Evolutionary conservation across 1,140 invertebrate genomes (phyloP).

Genomic region (Macrobrachium nipponense): DNA sequence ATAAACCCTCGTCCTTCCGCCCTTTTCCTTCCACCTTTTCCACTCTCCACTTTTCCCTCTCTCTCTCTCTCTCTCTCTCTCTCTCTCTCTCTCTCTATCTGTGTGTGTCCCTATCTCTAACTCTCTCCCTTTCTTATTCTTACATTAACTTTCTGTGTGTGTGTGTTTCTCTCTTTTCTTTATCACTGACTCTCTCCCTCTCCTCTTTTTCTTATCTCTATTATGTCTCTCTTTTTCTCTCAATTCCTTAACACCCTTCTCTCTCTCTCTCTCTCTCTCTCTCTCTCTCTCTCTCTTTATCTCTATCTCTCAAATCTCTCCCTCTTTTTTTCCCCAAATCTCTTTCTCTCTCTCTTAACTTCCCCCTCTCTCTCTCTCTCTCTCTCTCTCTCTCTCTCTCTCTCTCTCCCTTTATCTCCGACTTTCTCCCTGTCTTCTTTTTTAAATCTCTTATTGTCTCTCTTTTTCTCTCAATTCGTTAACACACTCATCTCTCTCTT

Average conservation of each 20-base stretch:
- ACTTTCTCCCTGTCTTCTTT: background rate
- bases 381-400: constrained; percentile 38
- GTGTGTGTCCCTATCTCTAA: background rate
- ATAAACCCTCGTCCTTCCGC: background rate
- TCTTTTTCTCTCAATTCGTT: constrained; percentile 19
- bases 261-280: constrained; percentile 32
- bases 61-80: background rate
- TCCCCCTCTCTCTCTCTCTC: constrained; percentile 19
- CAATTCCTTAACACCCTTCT: background rate
- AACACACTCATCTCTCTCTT: constrained; percentile 25
- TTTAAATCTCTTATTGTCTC: constrained; percentile 33
- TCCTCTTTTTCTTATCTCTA: constrained; percentile 1
- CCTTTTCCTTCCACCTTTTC: background rate
- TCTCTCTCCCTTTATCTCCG: constrained; percentile 16
- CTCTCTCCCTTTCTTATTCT: background rate
- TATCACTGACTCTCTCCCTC: constrained; percentile 1
- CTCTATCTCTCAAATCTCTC: constrained; percentile 26
- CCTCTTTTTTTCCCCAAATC: background rate
- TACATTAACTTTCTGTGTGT: background rate
- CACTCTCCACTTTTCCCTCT: background rate
- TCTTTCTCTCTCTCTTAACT: constrained; percentile 36
- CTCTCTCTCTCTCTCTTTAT: constrained; percentile 26
- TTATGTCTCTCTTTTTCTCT: too few species aligned
- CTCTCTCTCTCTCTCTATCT: background rate
- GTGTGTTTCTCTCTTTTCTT: constrained; percentile 3